A percentile compares a stretch with the other conserved stretches of the same genome.
These are phyloP conservation scores for Lasioglossum zephyrum DNA, from an alignment of 2,888 invertebrate species.

Conservation along the genomic window DNA sequence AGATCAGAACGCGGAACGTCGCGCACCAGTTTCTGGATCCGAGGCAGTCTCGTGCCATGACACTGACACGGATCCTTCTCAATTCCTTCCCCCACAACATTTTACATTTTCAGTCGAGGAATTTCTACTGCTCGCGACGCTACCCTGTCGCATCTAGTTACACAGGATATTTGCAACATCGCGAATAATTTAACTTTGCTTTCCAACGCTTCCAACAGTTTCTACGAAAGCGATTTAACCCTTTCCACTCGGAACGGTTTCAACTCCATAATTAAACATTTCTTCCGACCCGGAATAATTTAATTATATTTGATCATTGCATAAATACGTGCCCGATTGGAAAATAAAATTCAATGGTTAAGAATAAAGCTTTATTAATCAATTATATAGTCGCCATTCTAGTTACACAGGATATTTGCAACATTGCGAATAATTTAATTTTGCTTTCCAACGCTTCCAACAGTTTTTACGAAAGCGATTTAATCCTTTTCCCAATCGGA, in stretches of 20 bases:
- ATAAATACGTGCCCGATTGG: too few species aligned
- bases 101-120: not conserved
- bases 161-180: not conserved
- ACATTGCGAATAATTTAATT: not conserved
- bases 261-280: too few species aligned
- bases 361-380: too few species aligned
- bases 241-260: too few species aligned
- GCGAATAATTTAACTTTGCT: not conserved
- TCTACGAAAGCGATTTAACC: too few species aligned
- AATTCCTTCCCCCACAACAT: not conserved
- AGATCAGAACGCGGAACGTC: slow-evolving; percentile 32
- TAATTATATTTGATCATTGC: too few species aligned
- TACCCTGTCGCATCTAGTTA: not conserved
- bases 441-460: too few species aligned
- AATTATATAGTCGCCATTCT: not conserved
- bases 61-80: slow-evolving; percentile 51
- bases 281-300: too few species aligned
- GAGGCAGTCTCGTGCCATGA: slow-evolving; percentile 37
- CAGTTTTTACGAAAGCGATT: too few species aligned
- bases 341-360: too few species aligned
- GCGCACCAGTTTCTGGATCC: slow-evolving; percentile 43
- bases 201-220: too few species aligned
- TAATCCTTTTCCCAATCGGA: too few species aligned
- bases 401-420: not conserved
- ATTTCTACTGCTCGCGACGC: not conserved